Evolutionary conservation across 2,797 vertebrate genomes (phyloP).

Genomic region (Thunnus albacares): DNA sequence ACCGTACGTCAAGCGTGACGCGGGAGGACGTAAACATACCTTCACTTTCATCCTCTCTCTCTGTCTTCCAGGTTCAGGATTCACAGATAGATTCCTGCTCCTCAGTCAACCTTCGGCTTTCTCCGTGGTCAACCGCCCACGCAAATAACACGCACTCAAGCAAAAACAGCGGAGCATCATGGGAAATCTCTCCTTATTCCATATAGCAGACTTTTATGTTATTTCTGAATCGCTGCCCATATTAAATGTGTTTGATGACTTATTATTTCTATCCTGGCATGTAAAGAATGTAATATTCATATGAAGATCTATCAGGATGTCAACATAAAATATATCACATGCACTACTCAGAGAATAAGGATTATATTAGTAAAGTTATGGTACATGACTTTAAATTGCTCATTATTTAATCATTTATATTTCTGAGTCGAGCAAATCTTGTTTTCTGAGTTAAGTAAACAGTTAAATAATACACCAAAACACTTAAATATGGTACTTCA

Average conservation of each 20-base stretch:
- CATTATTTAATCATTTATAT: too few species aligned
- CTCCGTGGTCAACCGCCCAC: constrained; percentile 52
- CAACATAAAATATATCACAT: too few species aligned
- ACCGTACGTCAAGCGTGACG: constrained; percentile 54
- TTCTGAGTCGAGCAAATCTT: too few species aligned
- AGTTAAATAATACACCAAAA: background rate
- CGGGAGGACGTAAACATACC: constrained; percentile 41
- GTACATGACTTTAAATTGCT: too few species aligned
- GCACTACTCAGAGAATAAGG: too few species aligned
- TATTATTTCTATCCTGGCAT: background rate
- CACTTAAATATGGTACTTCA: too few species aligned
- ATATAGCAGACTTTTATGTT: background rate
- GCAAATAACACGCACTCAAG: constrained; percentile 26
- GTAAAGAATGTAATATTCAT: background rate
- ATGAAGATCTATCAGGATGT: too few species aligned
- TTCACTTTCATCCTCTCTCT: constrained; percentile 48
- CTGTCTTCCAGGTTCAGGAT: constrained; percentile 22
- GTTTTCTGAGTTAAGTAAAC: background rate
- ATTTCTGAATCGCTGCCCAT: background rate
- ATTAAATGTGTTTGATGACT: constrained; percentile 4
- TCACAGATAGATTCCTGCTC: constrained; percentile 73
- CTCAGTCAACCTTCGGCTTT: constrained; percentile 74
- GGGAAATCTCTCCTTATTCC: constrained; percentile 17
- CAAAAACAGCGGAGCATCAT: constrained; percentile 29
- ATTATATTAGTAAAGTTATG: too few species aligned